Base-by-base conservation (phyloP, 2,888 invertebrate species). In the Incurvaria masculella region DNA sequence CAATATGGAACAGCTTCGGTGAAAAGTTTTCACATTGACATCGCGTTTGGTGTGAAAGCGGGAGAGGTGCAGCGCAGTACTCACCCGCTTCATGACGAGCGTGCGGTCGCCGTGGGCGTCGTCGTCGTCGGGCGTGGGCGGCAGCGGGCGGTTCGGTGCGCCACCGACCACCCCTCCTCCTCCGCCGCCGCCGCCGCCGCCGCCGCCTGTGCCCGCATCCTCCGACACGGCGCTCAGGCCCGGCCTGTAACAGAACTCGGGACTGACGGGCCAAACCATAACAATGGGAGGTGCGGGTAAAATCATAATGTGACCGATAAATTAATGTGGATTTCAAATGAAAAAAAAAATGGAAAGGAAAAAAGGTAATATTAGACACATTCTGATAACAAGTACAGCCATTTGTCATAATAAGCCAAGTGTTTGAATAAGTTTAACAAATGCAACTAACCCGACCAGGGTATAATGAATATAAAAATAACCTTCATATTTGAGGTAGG, bases 111-210 rank as follows among this genome's bases (percentile, higher is more conserved):
- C 88, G 58, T 68, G 74, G 38, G 82, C 79, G 72, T 89, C 89
- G 68, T 93, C 92, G 64, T 96, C 95, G 68, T 94, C 95, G 39
- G 96, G 96, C 46, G 96, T 96, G 45, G 96, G 96, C 49, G 96
- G 96, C 62, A 96, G 81, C 46, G 96, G 96, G 57, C 95, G 84
- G 66, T 94, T 95, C 52, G 95, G 95, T 58, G 94, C 90, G 48
- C 88, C 87, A 50, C 88, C 87, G 56, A 79, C 72, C 53, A 68
- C 72, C 45, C 64, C 58, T 50, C 56, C 66, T 3, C 23, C 26
- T 50, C 23, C 51, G 56, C 58, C 58, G 61, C 53, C 61, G 62
- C 68, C 65, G 67, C 60, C 52, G 61, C 61, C 55, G 62, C 60
- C 76, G 6, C 33, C 66, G 48, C 69, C 66, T 10, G 66, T 68